Evolutionary conservation across 2,113 vertebrate species (phyloP).

Genomic region (Grantiella picta): DNA sequence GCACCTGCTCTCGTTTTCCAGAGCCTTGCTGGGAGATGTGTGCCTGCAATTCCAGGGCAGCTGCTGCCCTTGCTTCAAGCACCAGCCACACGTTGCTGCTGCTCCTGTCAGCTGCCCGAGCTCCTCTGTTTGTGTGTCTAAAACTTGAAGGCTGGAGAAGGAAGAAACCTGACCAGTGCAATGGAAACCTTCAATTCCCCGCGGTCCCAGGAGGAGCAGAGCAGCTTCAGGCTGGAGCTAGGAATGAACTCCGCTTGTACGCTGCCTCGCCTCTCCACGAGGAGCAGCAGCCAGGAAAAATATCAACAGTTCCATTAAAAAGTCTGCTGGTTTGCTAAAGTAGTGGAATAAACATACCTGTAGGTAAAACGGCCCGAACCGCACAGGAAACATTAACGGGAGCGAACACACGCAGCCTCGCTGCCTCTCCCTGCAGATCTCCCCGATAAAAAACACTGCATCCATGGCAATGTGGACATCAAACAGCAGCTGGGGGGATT

Average conservation of each 20-base stretch:
- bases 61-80: not conserved
- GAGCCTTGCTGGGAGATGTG: not conserved
- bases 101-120: slow-evolving; percentile 10
- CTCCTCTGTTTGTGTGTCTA: not conserved
- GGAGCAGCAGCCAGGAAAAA: slow-evolving; percentile 67
- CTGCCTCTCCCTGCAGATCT: not conserved
- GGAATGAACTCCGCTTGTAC: slow-evolving; percentile 39
- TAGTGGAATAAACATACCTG: slow-evolving; percentile 70
- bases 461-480: slow-evolving; percentile 58
- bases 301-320: slow-evolving; percentile 73
- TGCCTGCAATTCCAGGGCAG: not conserved
- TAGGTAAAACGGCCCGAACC: slow-evolving; percentile 44
- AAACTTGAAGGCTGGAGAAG: slow-evolving; percentile 35
- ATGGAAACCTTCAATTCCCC: slow-evolving; percentile 63
- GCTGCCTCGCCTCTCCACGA: slow-evolving; percentile 9
- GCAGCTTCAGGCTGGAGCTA: slow-evolving; percentile 20
- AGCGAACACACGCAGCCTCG: slow-evolving; percentile 43
- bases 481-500: slow-evolving; percentile 53
- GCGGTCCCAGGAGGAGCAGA: not conserved
- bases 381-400: slow-evolving; percentile 63
- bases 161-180: slow-evolving; percentile 59
- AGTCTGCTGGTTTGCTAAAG: slow-evolving; percentile 69
- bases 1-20: not conserved
- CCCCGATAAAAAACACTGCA: not conserved
- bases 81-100: not conserved